Evolutionary conservation across 2,797 vertebrate species (phyloP).

Genomic region (Chromobotia macracanthus): DNA sequence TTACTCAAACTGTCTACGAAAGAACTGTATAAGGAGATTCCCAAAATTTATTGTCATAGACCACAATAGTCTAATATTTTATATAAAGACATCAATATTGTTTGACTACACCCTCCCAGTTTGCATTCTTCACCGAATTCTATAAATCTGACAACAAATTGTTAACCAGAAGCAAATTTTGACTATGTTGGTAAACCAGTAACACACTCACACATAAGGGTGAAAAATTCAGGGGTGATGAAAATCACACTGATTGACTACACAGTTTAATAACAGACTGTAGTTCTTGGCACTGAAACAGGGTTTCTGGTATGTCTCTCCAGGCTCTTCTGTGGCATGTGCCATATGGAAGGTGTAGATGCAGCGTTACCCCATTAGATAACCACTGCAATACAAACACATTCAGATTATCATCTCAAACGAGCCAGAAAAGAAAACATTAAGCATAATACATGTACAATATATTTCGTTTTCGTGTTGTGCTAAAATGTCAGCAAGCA

Average conservation of each 20-base stretch:
- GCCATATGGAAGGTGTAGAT: slow-evolving; percentile 4
- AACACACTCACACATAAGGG: not conserved
- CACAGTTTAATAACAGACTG: slow-evolving; percentile 6
- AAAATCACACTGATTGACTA: not conserved
- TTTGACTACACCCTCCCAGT: not conserved
- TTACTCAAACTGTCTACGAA: slow-evolving; percentile 55
- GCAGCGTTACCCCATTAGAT: slow-evolving; percentile 90
- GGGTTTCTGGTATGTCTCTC: slow-evolving; percentile 4
- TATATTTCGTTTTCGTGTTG: not conserved
- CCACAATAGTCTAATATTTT: not conserved
- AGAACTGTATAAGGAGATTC: slow-evolving; percentile 31
- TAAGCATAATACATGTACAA: not conserved
- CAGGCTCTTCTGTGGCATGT: slow-evolving; percentile 20
- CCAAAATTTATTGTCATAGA: slow-evolving; percentile 18
- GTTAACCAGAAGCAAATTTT: not conserved
- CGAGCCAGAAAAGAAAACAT: not conserved
- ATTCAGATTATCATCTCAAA: slow-evolving; percentile 15
- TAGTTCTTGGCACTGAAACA: slow-evolving; percentile 43
- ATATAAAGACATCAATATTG: slow-evolving; percentile 7
- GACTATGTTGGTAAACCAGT: not conserved
- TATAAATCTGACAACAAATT: not conserved
- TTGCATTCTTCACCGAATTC: not conserved
- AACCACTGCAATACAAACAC: slow-evolving; percentile 81
- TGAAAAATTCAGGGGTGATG: not conserved
- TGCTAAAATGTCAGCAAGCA: not conserved